phyloP scores from a whole-genome alignment of 2,888 invertebrate species.

The Pristionchus japonicus region DNA sequence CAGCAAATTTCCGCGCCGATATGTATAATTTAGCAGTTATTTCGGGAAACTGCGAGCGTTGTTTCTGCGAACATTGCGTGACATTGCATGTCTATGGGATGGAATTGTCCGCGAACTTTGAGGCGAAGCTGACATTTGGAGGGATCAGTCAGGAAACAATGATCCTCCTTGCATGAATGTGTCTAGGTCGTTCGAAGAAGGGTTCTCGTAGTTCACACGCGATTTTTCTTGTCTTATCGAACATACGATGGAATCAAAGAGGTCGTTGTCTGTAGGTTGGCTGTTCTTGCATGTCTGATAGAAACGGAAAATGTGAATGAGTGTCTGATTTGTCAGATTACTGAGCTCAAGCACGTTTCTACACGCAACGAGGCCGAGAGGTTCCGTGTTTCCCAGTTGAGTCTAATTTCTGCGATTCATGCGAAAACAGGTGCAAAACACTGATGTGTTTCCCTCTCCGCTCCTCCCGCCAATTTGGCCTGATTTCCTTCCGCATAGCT shows the following conservation, averaged over 20 bases:
- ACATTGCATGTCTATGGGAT: too few relatives aligned
- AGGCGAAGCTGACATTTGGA: neutral
- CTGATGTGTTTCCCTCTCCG: neutral
- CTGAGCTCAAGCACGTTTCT: too few relatives aligned
- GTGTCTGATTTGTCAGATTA: too few relatives aligned
- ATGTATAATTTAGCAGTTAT: conserved; percentile 15
- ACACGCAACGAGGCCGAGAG: neutral
- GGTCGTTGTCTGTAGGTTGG: too few relatives aligned
- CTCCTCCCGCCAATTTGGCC: neutral
- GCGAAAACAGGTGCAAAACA: conserved; percentile 8
- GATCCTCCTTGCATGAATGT: too few relatives aligned
- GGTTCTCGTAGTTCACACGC: neutral
- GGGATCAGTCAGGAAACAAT: neutral
- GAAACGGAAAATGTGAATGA: too few relatives aligned
- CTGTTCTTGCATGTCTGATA: too few relatives aligned
- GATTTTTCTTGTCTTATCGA: neutral
- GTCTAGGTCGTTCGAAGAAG: neutral
- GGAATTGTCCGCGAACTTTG: neutral
- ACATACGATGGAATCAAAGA: neutral
- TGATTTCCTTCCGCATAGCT: neutral
- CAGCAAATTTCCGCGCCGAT: neutral
- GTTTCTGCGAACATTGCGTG: neutral
- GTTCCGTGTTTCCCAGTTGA: neutral
- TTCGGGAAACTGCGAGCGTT: neutral
- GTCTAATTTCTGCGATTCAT: neutral